phyloP scores from a whole-genome alignment of 1,140 invertebrate genomes.

The Acarapis woodi region DNA sequence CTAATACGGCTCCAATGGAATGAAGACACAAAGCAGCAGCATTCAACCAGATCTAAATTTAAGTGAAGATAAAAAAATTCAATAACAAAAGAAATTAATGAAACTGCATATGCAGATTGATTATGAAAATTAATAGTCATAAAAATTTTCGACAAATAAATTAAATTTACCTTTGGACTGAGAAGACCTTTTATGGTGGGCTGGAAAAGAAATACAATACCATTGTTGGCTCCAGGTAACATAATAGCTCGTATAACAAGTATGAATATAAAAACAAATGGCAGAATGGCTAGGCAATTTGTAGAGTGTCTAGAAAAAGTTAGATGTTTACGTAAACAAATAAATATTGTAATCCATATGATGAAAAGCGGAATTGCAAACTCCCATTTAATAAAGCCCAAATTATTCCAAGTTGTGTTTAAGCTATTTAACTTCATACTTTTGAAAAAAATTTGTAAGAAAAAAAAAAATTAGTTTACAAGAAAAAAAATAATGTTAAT shows the following conservation, averaged over 20 bases:
- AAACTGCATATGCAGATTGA: no score
- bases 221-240: conserved; percentile 59
- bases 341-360: conserved; percentile 6
- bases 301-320: conserved; percentile 6
- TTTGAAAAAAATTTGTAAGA: no score
- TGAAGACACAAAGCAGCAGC: not conserved
- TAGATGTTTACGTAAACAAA: conserved; percentile 22
- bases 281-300: conserved; percentile 21
- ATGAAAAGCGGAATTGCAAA: conserved; percentile 6
- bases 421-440: not conserved
- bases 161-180: conserved; percentile 17
- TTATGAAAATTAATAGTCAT: no score
- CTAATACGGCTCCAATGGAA: no score
- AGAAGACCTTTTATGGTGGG: conserved; percentile 42
- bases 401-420: not conserved
- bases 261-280: conserved; percentile 71
- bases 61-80: no score
- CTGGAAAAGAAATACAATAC: conserved; percentile 51
- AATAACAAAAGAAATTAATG: no score
- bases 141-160: conserved; percentile 5
- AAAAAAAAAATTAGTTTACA: no score
- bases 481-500: no score
- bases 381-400: not conserved
- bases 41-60: no score
- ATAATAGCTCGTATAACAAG: conserved; percentile 76